phyloP scores from a whole-genome alignment of 2,888 invertebrate genomes.

The Andrena flavipes region DNA sequence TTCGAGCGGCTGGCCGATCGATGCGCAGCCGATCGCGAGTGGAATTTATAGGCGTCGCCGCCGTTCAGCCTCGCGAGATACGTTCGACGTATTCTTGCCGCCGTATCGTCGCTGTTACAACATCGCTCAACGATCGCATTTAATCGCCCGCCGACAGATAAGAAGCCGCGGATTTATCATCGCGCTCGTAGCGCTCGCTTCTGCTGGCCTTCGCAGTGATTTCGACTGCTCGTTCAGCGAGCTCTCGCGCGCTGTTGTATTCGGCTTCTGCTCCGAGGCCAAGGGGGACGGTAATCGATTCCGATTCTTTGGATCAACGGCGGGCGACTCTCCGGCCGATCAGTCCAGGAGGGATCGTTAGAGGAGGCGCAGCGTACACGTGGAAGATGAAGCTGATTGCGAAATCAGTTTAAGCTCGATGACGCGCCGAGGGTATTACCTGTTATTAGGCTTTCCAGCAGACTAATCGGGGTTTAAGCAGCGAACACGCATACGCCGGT shows the following conservation, averaged over 20 bases:
- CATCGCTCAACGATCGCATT: conserved; percentile 34
- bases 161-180: conserved; percentile 51
- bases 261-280: neutral
- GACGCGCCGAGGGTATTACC: conserved; percentile 42
- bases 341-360: neutral
- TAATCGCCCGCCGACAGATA: conserved; percentile 52
- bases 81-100: neutral
- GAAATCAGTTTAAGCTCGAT: conserved; percentile 53
- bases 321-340: neutral
- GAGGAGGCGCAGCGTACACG: neutral
- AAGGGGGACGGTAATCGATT: neutral
- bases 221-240: conserved; percentile 1
- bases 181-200: conserved; percentile 21
- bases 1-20: neutral
- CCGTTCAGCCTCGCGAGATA: neutral
- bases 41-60: neutral
- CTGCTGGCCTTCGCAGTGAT: conserved; percentile 1
- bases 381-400: conserved; percentile 30
- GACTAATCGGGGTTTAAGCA: conserved; percentile 22
- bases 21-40: neutral
- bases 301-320: neutral
- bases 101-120: conserved; percentile 36
- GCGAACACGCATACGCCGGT: conserved; percentile 12
- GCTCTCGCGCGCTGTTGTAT: neutral
- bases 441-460: conserved; percentile 32